phyloP scores from a whole-genome alignment of 2,888 invertebrate species.

The Luperina testacea region DNA sequence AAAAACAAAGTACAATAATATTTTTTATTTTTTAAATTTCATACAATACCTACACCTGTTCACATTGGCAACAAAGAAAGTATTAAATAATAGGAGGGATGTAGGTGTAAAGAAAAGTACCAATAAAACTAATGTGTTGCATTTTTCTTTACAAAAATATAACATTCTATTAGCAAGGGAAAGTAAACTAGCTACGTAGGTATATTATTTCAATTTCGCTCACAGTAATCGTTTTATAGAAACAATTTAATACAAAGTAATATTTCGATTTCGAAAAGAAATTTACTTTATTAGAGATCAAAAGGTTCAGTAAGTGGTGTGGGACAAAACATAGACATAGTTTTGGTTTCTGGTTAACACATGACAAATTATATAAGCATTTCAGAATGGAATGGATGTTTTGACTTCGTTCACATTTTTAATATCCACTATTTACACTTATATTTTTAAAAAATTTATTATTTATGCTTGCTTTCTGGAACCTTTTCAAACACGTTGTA shows the following conservation, averaged over 20 bases:
- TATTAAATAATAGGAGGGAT: conserved; percentile 43
- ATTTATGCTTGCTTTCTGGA: conserved; percentile 68
- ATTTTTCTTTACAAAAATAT: conserved; percentile 41
- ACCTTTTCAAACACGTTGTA: conserved; percentile 65
- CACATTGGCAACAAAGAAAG: conserved; percentile 57
- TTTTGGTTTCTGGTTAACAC: conserved; percentile 61
- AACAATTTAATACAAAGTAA: conserved; percentile 49
- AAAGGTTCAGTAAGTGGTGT: conserved; percentile 66
- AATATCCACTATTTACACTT: conserved; percentile 66
- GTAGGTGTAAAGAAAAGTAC: conserved; percentile 57
- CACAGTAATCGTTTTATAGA: conserved; percentile 62
- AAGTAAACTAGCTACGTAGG: conserved; percentile 49
- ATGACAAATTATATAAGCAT: conserved; percentile 74
- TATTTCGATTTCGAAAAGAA: conserved; percentile 56
- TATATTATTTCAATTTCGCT: conserved; percentile 56
- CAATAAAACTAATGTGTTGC: conserved; percentile 56
- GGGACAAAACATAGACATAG: conserved; percentile 65
- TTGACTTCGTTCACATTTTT: conserved; percentile 73
- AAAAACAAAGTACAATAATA: conserved; percentile 14
- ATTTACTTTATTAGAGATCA: conserved; percentile 66
- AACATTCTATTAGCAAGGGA: conserved; percentile 27
- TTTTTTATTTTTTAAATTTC: conserved; percentile 40
- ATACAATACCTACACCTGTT: conserved; percentile 59
- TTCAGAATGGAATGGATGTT: conserved; percentile 71
- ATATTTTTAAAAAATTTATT: conserved; percentile 69